Evolutionary conservation across 1,140 invertebrate genomes (phyloP).

Genomic region (Drosophila arizonae): DNA sequence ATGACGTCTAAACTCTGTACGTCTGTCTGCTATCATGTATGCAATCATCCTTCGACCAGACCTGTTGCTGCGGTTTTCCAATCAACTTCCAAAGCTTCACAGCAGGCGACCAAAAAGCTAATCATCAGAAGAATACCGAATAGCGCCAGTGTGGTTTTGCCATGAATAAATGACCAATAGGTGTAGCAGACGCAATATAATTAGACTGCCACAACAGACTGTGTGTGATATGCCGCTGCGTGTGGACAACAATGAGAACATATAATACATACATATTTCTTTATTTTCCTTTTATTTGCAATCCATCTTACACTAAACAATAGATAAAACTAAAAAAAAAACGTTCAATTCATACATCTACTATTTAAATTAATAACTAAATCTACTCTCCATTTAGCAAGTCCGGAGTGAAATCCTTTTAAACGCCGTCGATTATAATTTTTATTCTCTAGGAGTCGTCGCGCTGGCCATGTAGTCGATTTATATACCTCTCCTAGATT

Average conservation of each 20-base stretch:
- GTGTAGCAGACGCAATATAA: not conserved
- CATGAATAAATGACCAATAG: not conserved
- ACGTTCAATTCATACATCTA: no score
- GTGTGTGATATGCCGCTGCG: slow-evolving; percentile 42
- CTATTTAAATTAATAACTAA: no score
- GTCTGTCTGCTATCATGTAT: not conserved
- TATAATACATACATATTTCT: no score
- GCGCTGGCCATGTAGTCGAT: no score
- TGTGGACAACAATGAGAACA: slow-evolving; percentile 20
- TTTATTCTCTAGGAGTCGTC: no score
- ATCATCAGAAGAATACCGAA: not conserved
- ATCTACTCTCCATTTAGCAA: no score
- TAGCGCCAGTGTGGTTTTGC: not conserved
- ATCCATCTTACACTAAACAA: no score
- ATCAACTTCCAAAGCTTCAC: slow-evolving; percentile 36
- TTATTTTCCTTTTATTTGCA: no score
- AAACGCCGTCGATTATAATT: no score
- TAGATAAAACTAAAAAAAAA: not conserved
- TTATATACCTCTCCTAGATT: no score
- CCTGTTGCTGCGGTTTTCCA: slow-evolving; percentile 50
- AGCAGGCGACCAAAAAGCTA: not conserved
- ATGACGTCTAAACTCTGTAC: not conserved
- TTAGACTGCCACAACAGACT: not conserved
- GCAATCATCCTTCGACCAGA: slow-evolving; percentile 2
- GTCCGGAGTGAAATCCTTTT: no score